phyloP scores from a whole-genome alignment of 2,888 invertebrate species.

The Dugesia japonica region DNA sequence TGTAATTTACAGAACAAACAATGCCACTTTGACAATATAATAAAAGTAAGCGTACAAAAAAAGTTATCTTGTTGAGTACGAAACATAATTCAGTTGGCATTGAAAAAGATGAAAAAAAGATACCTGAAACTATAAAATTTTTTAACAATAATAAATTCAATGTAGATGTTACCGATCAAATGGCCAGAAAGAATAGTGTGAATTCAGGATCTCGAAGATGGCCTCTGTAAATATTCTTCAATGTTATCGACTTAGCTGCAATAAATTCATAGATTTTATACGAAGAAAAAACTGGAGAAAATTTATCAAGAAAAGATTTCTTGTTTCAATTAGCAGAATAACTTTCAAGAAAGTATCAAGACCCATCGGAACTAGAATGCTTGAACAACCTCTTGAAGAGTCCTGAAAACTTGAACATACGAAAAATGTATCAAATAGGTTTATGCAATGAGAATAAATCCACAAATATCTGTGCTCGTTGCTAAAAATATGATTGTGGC shows the following conservation, averaged over 20 bases:
- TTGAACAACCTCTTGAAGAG: not conserved
- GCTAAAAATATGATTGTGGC: conserved; percentile 8
- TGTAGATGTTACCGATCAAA: conserved; percentile 14
- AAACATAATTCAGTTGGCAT: conserved; percentile 2
- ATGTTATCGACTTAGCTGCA: not conserved
- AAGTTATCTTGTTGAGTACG: not conserved
- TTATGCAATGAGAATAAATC: conserved; percentile 14
- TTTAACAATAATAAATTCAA: not conserved
- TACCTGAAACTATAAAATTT: conserved; percentile 7
- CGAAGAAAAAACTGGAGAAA: conserved; percentile 12
- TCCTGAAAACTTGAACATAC: conserved; percentile 7
- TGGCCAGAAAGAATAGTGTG: not conserved
- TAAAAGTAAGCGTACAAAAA: not conserved
- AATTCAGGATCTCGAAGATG: conserved; percentile 7
- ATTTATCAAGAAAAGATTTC: conserved; percentile 4
- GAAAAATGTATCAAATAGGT: conserved; percentile 20
- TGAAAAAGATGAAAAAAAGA: conserved; percentile 20
- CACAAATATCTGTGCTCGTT: conserved; percentile 13
- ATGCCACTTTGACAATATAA: not conserved
- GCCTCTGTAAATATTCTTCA: conserved; percentile 5
- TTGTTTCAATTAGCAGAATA: conserved; percentile 4
- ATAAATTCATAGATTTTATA: not conserved
- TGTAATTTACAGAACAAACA: conserved; percentile 9
- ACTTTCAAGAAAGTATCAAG: not conserved
- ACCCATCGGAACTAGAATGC: not conserved